Conservation (phyloP, 1,140 invertebrate genomes). For the Hypsibius dujardini region DNA sequence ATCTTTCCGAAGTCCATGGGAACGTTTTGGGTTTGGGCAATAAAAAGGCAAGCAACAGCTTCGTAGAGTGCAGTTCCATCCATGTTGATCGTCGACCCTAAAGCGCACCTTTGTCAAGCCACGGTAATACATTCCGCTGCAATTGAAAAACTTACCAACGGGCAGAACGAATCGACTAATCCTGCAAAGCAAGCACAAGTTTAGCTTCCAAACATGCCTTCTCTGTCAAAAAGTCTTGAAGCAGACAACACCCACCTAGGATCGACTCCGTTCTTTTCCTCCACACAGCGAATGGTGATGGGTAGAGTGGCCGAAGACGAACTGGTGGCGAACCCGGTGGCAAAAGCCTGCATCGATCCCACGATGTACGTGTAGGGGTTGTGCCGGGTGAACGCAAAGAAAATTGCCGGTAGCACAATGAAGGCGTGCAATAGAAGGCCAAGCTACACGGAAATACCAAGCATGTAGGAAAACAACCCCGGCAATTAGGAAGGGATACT, state of each 20-base stretch:
- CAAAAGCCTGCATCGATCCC: slow-evolving; percentile 35
- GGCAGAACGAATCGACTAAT: slow-evolving; percentile 67
- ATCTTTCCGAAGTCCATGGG: slow-evolving; percentile 57
- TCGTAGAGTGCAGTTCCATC: slow-evolving; percentile 82
- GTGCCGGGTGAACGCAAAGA: slow-evolving; percentile 31
- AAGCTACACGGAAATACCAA: slow-evolving; percentile 29
- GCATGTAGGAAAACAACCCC: slow-evolving; percentile 28
- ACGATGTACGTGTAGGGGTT: slow-evolving; percentile 35
- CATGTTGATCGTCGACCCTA: slow-evolving; percentile 68
- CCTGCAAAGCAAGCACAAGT: background rate
- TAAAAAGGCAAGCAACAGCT: slow-evolving; percentile 82
- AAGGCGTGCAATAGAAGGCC: slow-evolving; percentile 36
- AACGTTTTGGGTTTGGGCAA: slow-evolving; percentile 65
- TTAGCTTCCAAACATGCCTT: background rate
- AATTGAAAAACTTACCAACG: slow-evolving; percentile 45
- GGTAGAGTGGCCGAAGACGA: slow-evolving; percentile 60
- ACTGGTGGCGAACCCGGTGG: slow-evolving; percentile 36
- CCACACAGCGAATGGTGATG: slow-evolving; percentile 72
- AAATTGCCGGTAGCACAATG: slow-evolving; percentile 33
- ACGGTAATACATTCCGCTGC: background rate
- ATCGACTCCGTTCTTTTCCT: slow-evolving; percentile 70
- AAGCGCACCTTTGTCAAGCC: background rate
- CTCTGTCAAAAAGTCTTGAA: background rate
- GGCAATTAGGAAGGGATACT: slow-evolving; percentile 24
- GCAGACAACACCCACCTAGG: slow-evolving; percentile 49